These are phyloP conservation scores for Enteromius mattozi DNA, from an alignment of 2,797 vertebrate species.

Conservation along the genomic window DNA sequence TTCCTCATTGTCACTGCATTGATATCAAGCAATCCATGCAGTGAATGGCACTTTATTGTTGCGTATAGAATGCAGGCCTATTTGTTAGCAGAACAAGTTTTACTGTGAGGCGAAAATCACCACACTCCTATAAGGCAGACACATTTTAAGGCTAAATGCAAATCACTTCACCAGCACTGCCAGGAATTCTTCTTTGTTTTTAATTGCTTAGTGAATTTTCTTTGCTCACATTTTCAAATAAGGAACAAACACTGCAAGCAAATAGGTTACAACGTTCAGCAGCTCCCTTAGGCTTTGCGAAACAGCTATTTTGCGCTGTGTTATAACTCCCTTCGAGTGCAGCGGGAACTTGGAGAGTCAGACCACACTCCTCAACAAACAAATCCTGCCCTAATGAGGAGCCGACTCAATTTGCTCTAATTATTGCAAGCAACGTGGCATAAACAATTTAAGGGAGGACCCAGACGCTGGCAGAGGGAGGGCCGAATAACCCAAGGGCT, in stretches of 20 bases:
- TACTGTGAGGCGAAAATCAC: conserved; percentile 11
- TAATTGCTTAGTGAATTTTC: conserved; percentile 36
- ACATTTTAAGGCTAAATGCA: conserved; percentile 19
- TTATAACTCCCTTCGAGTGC: conserved; percentile 25
- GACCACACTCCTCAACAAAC: conserved; percentile 45
- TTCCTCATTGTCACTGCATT: conserved; percentile 2
- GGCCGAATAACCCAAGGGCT: conserved; percentile 16
- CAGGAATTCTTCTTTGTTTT: conserved; percentile 23
- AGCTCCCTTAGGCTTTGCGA: conserved; percentile 24
- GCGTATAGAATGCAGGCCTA: not conserved
- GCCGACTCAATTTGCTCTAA: conserved; percentile 47
- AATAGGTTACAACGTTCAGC: conserved; percentile 34
- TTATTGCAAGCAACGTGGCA: conserved; percentile 39
- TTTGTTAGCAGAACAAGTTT: conserved; percentile 8
- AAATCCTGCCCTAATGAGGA: conserved; percentile 55
- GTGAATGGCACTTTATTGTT: not conserved
- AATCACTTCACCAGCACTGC: conserved; percentile 9
- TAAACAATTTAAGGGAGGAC: conserved; percentile 44
- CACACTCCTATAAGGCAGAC: conserved; percentile 25
- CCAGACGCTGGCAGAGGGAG: conserved; percentile 19
- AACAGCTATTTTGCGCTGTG: conserved; percentile 10
- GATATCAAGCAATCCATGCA: conserved; percentile 6
- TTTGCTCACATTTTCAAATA: conserved; percentile 10
- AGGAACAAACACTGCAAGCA: conserved; percentile 31
- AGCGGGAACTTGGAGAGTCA: conserved; percentile 6